Base-by-base conservation (phyloP, 2,113 vertebrate genomes). In the Glaucidium brasilianum region DNA sequence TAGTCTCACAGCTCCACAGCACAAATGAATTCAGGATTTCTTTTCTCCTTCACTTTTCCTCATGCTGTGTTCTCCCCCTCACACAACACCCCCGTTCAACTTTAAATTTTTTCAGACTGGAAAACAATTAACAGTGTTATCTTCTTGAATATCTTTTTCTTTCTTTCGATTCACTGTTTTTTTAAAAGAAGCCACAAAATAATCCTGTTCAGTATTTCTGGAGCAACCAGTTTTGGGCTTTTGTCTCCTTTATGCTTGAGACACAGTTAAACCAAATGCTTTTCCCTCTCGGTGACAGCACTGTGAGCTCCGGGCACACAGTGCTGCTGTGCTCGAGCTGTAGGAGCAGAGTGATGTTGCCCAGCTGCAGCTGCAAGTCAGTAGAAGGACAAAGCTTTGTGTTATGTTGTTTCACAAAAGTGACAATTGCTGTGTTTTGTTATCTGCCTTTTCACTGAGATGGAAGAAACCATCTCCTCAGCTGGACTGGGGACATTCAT, bases 341-440 rank as follows among this genome's bases (percentile, higher is more conserved):
- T n/a, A 84, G 80, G 88, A 56, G 72, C 91, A 67, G 47, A 79
- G 84, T 86, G 91, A 85, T 96, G 93, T 66, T 92, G 85, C 89
- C 90, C 95, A 92, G 96, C 96, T 97, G 96, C 97, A 97, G 97
- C 96, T 97, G 97, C 90, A 67, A 52, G 73, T 50, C 94, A 88
- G 92, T 12, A 88, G 84, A 63, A 93, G 77, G 94, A 97, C 97
- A 97, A 97, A 97, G 97, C 96, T 86, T 49, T 75, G 96, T 47
- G 85, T 97, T 97, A 94, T 97, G 68, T 90, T 78, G 74, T 84
- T 73, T 85, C 92, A 95, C 63, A 91, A 83, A 94, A 96, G 86
- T 68, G 77, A 87, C 92, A 83, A 74, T 79, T 85, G 84, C 94
- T 96, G 89, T 94, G 91, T 96, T 92, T 96, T 97, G 93, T 97